These are phyloP conservation scores for Cercopithecus mitis DNA, from an alignment of 2,797 vertebrate genomes.

Conservation along the genomic window DNA sequence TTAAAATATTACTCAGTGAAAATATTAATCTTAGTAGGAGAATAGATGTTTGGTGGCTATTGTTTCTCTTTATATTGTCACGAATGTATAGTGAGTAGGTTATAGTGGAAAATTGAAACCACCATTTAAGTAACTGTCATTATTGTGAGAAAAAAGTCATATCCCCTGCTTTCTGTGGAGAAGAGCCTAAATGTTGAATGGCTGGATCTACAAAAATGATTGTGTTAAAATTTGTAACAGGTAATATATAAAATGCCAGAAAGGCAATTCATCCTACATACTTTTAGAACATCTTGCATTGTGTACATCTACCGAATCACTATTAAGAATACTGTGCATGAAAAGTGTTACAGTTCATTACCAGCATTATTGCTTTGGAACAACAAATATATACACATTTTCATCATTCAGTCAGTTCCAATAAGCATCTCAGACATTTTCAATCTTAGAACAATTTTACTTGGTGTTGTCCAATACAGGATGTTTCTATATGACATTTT, in stretches of 20 bases:
- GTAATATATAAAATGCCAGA: constrained; percentile 34
- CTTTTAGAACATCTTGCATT: constrained; percentile 19
- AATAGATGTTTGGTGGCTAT: not conserved
- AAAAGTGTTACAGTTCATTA: constrained; percentile 41
- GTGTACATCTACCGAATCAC: not conserved
- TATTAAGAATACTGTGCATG: constrained; percentile 17
- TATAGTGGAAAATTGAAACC: not conserved
- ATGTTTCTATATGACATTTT: constrained; percentile 52
- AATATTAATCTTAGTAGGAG: not conserved
- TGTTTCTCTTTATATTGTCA: not conserved
- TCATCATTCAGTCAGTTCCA: constrained; percentile 59
- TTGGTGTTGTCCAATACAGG: not conserved
- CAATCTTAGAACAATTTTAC: not conserved
- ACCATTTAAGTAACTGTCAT: not conserved
- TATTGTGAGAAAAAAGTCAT: not conserved
- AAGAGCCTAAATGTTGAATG: not conserved
- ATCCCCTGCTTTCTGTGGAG: not conserved
- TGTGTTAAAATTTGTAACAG: constrained; percentile 18
- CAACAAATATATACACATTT: constrained; percentile 27
- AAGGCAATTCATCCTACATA: constrained; percentile 43
- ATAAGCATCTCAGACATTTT: constrained; percentile 38
- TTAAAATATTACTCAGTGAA: not conserved
- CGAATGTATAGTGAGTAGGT: not conserved
- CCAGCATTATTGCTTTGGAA: not conserved
- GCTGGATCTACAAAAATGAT: constrained; percentile 40